Evolutionary conservation across 2,797 vertebrate species (phyloP).

Genomic region (Notolepis coatsorum): DNA sequence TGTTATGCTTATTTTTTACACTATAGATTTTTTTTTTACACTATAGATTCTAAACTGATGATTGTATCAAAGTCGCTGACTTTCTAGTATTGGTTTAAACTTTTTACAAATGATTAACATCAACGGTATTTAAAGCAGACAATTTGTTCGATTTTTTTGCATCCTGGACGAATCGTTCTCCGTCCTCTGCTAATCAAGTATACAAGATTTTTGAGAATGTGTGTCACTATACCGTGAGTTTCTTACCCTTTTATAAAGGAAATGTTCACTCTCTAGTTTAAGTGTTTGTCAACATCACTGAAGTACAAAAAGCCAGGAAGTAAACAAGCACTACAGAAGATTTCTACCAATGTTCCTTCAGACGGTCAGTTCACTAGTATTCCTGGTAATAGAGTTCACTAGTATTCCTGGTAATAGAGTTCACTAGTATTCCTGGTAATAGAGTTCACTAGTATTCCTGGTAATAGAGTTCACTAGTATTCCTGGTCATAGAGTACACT

Average conservation of each 20-base stretch:
- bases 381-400: slow-evolving; percentile 52
- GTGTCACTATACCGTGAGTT: slow-evolving; percentile 59
- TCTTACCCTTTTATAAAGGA: slow-evolving; percentile 51
- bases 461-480: no score
- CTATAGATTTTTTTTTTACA: slow-evolving; percentile 73
- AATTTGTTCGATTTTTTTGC: slow-evolving; percentile 53
- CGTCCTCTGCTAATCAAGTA: slow-evolving; percentile 50
- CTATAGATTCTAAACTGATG: slow-evolving; percentile 71
- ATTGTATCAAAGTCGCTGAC: slow-evolving; percentile 71
- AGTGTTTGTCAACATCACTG: slow-evolving; percentile 40
- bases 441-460: slow-evolving; percentile 61
- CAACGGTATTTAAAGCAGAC: slow-evolving; percentile 62
- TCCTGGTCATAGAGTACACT: slow-evolving; percentile 61
- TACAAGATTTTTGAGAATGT: slow-evolving; percentile 63
- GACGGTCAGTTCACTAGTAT: background rate
- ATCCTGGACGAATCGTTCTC: slow-evolving; percentile 33
- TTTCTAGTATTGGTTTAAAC: slow-evolving; percentile 71
- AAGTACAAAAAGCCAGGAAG: slow-evolving; percentile 53
- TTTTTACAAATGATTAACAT: slow-evolving; percentile 64
- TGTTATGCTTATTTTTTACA: slow-evolving; percentile 72
- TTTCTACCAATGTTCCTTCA: slow-evolving; percentile 3
- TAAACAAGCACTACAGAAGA: slow-evolving; percentile 53
- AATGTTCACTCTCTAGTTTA: slow-evolving; percentile 42
- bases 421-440: slow-evolving; percentile 61
- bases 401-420: slow-evolving; percentile 56